Evolutionary conservation across 2,888 invertebrate species (phyloP).

Genomic region (Eudemis profundana): DNA sequence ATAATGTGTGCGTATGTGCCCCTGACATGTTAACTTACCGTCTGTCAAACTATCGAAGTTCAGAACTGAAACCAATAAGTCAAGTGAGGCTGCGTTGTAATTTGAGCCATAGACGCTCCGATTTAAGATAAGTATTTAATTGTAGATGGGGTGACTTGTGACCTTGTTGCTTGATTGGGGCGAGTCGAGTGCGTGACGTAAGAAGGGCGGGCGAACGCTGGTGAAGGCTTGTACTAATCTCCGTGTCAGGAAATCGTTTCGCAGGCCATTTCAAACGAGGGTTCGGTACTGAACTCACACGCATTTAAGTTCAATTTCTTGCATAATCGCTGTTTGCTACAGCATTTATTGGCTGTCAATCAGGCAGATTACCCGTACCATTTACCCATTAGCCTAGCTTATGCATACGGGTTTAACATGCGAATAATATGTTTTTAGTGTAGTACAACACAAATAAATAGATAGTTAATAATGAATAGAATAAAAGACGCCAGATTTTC

Average conservation of each 20-base stretch:
- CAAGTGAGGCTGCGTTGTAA: slow-evolving; percentile 47
- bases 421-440: slow-evolving; percentile 11
- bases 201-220: slow-evolving; percentile 80
- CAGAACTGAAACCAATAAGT: slow-evolving; percentile 54
- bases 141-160: slow-evolving; percentile 63
- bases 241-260: slow-evolving; percentile 86
- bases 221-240: slow-evolving; percentile 85
- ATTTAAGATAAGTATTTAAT: slow-evolving; percentile 63
- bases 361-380: slow-evolving; percentile 54
- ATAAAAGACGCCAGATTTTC: background rate
- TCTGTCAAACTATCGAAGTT: slow-evolving; percentile 79
- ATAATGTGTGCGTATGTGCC: slow-evolving; percentile 64
- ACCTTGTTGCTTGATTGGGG: slow-evolving; percentile 62
- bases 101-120: slow-evolving; percentile 40
- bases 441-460: background rate
- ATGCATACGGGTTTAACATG: slow-evolving; percentile 21
- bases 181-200: slow-evolving; percentile 82
- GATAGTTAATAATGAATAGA: too few relatives aligned
- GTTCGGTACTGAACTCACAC: slow-evolving; percentile 75
- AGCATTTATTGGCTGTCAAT: slow-evolving; percentile 66
- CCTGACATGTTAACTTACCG: slow-evolving; percentile 84
- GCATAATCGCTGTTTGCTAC: slow-evolving; percentile 74
- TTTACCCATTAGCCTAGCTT: slow-evolving; percentile 38
- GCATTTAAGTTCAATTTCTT: slow-evolving; percentile 79
- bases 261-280: slow-evolving; percentile 84